These are phyloP conservation scores for Allygus modestus DNA, from an alignment of 2,888 invertebrate genomes.

Conservation along the genomic window DNA sequence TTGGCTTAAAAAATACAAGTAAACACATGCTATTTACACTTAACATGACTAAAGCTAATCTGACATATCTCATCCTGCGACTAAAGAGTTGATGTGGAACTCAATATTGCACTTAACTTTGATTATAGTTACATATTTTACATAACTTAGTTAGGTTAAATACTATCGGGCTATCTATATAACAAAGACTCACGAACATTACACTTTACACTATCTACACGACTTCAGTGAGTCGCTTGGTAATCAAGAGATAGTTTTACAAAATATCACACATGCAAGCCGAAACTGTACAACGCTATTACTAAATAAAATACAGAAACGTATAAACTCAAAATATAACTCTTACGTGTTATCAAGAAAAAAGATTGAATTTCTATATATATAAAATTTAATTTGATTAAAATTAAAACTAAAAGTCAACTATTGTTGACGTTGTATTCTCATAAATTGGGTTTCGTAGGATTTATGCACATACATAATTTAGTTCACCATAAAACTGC, in stretches of 20 bases:
- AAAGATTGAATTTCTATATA: too few relatives aligned
- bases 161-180: neutral
- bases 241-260: neutral
- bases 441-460: too few relatives aligned
- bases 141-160: neutral
- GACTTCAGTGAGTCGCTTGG: neutral
- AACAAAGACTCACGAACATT: neutral
- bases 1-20: constrained; percentile 33
- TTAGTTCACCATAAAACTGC: too few relatives aligned
- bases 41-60: constrained; percentile 35
- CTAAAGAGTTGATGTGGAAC: neutral
- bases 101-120: constrained; percentile 44
- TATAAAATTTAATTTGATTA: too few relatives aligned
- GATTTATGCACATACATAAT: too few relatives aligned
- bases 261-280: constrained; percentile 35
- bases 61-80: neutral
- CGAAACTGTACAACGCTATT: neutral
- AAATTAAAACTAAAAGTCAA: too few relatives aligned
- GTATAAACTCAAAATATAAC: too few relatives aligned
- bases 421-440: too few relatives aligned
- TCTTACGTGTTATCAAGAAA: too few relatives aligned
- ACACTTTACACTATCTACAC: constrained; percentile 27
- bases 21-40: constrained; percentile 35
- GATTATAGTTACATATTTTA: constrained; percentile 52
- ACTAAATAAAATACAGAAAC: too few relatives aligned